Evolutionary conservation across 2,113 vertebrate genomes (phyloP).

Genomic region (Camelus dromedarius): DNA sequence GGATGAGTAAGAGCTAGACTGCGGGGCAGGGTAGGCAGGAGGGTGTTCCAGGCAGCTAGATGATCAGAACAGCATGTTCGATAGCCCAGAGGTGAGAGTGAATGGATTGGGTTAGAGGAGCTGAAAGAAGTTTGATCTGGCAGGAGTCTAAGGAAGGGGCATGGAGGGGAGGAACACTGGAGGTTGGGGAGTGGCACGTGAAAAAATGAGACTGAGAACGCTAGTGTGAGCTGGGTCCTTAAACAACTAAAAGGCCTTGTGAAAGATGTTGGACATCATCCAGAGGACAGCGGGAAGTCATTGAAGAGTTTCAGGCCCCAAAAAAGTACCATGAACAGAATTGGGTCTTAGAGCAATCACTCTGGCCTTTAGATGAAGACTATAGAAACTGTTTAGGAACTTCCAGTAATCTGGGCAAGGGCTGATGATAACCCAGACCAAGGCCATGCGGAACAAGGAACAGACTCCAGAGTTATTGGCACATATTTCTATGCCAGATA

Average conservation of each 20-base stretch:
- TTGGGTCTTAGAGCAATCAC: neutral
- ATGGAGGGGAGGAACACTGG: neutral
- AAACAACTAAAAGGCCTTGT: neutral
- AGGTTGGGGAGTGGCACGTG: neutral
- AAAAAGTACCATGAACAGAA: neutral
- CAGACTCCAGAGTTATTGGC: neutral
- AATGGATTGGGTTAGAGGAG: neutral
- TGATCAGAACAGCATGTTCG: slow-evolving; percentile 57
- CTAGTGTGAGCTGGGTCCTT: neutral
- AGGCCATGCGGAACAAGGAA: neutral
- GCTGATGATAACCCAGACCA: neutral
- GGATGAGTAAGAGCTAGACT: slow-evolving; percentile 78
- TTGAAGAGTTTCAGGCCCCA: neutral
- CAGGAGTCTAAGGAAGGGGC: neutral
- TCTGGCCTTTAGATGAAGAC: neutral
- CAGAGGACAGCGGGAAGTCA: slow-evolving; percentile 50
- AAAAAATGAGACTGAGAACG: neutral
- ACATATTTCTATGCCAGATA: slow-evolving; percentile 15
- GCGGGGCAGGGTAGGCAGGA: neutral
- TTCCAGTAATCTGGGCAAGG: neutral
- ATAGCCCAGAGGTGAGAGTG: slow-evolving; percentile 55
- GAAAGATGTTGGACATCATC: neutral
- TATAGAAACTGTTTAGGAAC: neutral
- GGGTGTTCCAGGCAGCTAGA: slow-evolving; percentile 63
- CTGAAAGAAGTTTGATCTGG: neutral